phyloP scores from a whole-genome alignment of 2,113 vertebrate species.

The Pteronura brasiliensis region DNA sequence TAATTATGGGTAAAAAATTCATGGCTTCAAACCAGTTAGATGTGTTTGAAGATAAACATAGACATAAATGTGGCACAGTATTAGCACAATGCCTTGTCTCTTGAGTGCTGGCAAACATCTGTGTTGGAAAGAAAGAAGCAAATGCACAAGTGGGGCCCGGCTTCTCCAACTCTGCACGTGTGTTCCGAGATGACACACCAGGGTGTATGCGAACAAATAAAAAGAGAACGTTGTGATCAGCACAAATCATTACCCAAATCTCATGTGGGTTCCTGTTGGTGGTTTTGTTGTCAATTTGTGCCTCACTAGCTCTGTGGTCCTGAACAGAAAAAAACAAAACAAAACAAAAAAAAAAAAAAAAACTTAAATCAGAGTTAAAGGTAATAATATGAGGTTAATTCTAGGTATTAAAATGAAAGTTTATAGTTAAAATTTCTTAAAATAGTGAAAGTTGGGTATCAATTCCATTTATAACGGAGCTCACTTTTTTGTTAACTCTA shows the following conservation, averaged over 20 bases:
- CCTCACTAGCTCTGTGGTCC: neutral
- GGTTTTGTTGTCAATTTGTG: slow-evolving; percentile 16
- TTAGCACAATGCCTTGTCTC: slow-evolving; percentile 40
- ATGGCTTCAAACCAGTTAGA: slow-evolving; percentile 56
- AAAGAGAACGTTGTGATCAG: slow-evolving; percentile 52
- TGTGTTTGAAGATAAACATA: slow-evolving; percentile 71
- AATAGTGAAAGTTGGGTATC: neutral
- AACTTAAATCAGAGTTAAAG: slow-evolving; percentile 23
- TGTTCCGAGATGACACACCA: slow-evolving; percentile 59
- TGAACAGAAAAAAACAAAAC: neutral
- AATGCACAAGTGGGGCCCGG: neutral
- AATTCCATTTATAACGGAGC: neutral
- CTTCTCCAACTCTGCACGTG: slow-evolving; percentile 46
- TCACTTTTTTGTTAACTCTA: neutral
- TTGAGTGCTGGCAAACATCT: slow-evolving; percentile 69
- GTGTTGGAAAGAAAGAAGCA: slow-evolving; percentile 67
- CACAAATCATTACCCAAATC: slow-evolving; percentile 48
- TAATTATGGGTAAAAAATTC: slow-evolving; percentile 66
- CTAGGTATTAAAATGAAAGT: neutral
- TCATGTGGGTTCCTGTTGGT: slow-evolving; percentile 13
- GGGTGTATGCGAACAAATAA: slow-evolving; percentile 65
- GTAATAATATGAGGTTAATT: neutral
- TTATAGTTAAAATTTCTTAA: neutral
- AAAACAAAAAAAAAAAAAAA: neutral
- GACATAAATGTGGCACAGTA: slow-evolving; percentile 14